A percentile compares a stretch with the other conserved stretches of the same genome.
phyloP scores from a whole-genome alignment of 2,797 vertebrate genomes.

The Pelochelys cantorii region DNA sequence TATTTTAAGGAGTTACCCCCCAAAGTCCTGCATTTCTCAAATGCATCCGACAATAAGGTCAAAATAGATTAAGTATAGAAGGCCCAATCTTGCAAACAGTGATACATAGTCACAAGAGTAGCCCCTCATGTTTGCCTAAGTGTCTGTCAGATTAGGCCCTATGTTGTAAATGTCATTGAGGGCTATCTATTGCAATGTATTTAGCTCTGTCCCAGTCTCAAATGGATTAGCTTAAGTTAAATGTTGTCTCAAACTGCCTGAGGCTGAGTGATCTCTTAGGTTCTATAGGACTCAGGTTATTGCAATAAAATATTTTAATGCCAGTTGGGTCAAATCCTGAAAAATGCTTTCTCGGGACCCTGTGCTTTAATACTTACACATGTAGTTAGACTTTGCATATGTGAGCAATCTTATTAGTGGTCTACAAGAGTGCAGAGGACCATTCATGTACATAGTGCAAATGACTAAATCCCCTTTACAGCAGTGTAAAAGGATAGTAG shows the following conservation, averaged over 20 bases:
- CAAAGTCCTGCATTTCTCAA: not conserved
- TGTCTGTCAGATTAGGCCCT: not conserved
- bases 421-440: not conserved
- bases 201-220: not conserved
- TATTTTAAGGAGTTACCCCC: not conserved
- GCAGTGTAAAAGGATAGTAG: not conserved
- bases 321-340: not conserved
- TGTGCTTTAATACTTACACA: not conserved
- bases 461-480: not conserved
- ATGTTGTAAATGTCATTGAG: not conserved
- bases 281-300: not conserved
- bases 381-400: not conserved
- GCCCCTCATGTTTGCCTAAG: not conserved
- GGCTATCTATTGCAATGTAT: accelerated
- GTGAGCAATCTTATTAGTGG: not conserved
- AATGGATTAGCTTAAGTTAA: not conserved
- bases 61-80: not conserved
- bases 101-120: not conserved
- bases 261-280: not conserved
- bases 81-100: not conserved
- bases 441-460: not conserved
- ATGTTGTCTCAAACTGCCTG: not conserved
- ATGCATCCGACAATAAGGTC: not conserved
- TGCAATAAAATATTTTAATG: not conserved
- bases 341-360: not conserved